Percentiles rank a stretch among this genome's conserved stretches.
phyloP scores from a whole-genome alignment of 2,797 vertebrate genomes.

The Aulostomus chinensis region DNA sequence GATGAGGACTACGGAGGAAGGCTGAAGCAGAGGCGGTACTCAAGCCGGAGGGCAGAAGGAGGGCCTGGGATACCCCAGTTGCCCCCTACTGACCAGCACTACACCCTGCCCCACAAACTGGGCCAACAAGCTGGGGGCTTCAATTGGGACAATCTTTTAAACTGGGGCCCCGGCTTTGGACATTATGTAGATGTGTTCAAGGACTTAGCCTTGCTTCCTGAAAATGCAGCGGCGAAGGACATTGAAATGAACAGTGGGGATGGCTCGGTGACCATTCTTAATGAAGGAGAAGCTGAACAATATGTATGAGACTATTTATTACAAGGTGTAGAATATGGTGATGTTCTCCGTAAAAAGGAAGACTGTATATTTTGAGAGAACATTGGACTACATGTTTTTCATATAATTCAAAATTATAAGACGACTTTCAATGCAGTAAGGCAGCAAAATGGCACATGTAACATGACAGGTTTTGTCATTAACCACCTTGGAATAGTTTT shows the following conservation, averaged over 20 bases:
- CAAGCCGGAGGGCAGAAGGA: constrained; percentile 90
- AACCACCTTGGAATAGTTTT: constrained; percentile 64
- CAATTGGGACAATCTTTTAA: constrained; percentile 98
- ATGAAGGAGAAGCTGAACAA: constrained; percentile 93
- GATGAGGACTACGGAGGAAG: constrained; percentile 92
- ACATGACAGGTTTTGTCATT: constrained; percentile 39
- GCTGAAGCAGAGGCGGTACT: constrained; percentile 90
- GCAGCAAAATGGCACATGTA: constrained; percentile 71
- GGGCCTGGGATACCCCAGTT: constrained; percentile 81
- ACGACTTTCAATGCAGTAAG: constrained; percentile 85
- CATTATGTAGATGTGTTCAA: constrained; percentile 98
- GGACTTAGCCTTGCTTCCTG: constrained; percentile 94
- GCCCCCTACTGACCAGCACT: constrained; percentile 75
- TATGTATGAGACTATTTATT: constrained; percentile 90
- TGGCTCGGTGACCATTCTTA: constrained; percentile 84
- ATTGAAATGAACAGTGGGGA: constrained; percentile 89
- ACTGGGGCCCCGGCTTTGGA: constrained; percentile 97
- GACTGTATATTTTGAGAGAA: constrained; percentile 70
- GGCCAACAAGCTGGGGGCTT: constrained; percentile 88
- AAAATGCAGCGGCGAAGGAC: constrained; percentile 83
- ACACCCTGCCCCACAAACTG: constrained; percentile 86
- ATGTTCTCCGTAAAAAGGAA: constrained; percentile 59
- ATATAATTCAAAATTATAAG: constrained; percentile 63
- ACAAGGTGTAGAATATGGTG: constrained; percentile 63
- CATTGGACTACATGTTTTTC: constrained; percentile 60